Evolutionary conservation across 2,797 vertebrate species (phyloP).

Genomic region (Acridotheres tristis): DNA sequence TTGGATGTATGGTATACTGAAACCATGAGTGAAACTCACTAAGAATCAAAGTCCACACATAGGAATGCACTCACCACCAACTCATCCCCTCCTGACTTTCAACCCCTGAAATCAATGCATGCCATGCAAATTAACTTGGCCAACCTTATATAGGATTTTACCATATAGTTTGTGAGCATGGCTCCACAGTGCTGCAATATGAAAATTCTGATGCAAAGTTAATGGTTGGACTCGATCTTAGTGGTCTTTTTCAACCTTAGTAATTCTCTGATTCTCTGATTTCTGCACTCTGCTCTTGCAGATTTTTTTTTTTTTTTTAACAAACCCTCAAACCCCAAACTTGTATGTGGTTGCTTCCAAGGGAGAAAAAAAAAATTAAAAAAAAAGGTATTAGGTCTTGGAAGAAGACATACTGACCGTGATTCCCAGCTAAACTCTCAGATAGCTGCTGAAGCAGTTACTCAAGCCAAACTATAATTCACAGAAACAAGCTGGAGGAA

Average conservation of each 20-base stretch:
- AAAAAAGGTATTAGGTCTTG: not conserved
- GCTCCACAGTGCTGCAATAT: not conserved
- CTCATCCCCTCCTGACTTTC: not conserved
- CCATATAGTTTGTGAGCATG: not conserved
- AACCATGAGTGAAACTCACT: not conserved
- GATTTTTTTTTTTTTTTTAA: not conserved
- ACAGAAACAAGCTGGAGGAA: not conserved
- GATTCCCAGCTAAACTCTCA: not conserved
- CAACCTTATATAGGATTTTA: not conserved
- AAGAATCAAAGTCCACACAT: not conserved
- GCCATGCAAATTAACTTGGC: not conserved
- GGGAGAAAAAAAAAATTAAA: fast-evolving
- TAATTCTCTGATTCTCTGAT: not conserved
- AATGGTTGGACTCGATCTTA: fast-evolving
- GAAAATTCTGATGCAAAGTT: not conserved
- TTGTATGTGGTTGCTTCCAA: not conserved
- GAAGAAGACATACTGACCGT: not conserved
- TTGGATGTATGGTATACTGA: not conserved
- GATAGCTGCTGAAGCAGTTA: not conserved
- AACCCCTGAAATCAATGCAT: not conserved
- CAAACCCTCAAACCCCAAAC: not conserved
- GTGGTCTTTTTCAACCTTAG: not conserved
- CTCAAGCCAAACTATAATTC: not conserved
- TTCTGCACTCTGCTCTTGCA: not conserved
- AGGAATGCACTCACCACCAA: not conserved